Conservation (phyloP, 2,888 invertebrate genomes). For the Caenorhabditis becei region DNA sequence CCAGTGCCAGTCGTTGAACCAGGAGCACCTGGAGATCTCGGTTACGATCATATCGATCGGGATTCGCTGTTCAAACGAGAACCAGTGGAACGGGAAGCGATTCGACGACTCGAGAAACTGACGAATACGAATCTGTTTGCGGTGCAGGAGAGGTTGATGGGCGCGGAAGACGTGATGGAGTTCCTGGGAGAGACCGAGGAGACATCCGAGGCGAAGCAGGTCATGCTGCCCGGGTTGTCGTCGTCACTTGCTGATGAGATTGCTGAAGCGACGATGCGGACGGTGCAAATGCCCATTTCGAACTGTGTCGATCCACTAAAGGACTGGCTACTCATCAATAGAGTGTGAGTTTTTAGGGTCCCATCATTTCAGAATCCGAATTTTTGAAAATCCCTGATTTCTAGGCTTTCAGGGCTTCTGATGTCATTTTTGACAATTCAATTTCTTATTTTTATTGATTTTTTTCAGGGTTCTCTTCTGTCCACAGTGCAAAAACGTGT, state of each 20-base stretch:
- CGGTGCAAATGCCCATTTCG: conserved; percentile 1
- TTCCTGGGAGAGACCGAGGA: conserved; percentile 4
- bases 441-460: not conserved
- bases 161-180: conserved; percentile 19
- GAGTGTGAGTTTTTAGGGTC: conserved; percentile 25
- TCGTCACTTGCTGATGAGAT: conserved; percentile 18
- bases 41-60: conserved; percentile 50
- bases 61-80: conserved; percentile 8
- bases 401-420: too few relatives aligned
- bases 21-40: conserved; percentile 25
- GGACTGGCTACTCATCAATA: conserved; percentile 41
- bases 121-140: not conserved
- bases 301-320: conserved; percentile 52
- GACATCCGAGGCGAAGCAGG: too few relatives aligned
- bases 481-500: conserved; percentile 11
- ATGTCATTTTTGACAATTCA: not conserved
- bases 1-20: not conserved
- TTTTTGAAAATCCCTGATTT: too few relatives aligned
- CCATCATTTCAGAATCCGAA: too few relatives aligned
- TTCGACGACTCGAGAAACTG: not conserved
- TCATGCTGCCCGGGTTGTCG: not conserved
- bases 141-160: conserved; percentile 9
- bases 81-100: conserved; percentile 7
- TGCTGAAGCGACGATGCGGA: not conserved
- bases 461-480: conserved; percentile 35